These are phyloP conservation scores for Sebastes diaconus DNA, from an alignment of 2,797 vertebrate genomes.

Conservation along the genomic window DNA sequence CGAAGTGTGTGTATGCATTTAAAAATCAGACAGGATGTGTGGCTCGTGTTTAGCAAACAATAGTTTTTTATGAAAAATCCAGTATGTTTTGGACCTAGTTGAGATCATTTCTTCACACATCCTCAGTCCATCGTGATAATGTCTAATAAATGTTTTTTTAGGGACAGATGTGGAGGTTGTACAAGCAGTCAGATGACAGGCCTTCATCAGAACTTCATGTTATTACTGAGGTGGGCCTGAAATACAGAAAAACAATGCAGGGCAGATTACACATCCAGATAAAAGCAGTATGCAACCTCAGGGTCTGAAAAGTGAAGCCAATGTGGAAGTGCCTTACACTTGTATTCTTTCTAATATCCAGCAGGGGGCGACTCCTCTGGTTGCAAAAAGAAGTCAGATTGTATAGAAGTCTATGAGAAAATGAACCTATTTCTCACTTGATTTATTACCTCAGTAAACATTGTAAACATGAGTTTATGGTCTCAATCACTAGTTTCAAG, in stretches of 20 bases:
- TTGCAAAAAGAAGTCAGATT: not conserved
- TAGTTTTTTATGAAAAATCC: not conserved
- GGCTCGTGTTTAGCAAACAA: not conserved
- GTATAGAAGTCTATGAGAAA: no score
- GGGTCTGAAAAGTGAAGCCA: not conserved
- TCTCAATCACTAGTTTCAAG: no score
- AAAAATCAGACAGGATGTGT: not conserved
- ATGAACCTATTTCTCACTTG: accelerated
- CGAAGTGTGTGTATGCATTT: not conserved
- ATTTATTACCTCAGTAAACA: no score
- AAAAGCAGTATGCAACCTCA: not conserved
- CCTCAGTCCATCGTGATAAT: not conserved
- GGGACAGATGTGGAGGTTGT: not conserved
- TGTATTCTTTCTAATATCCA: not conserved
- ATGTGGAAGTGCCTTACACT: not conserved
- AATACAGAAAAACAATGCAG: conserved; percentile 31
- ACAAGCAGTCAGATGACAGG: not conserved
- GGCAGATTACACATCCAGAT: not conserved
- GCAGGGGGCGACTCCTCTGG: not conserved
- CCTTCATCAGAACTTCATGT: not conserved
- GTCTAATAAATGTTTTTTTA: not conserved
- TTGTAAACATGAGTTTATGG: no score
- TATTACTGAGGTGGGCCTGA: conserved; percentile 54
- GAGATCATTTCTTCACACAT: not conserved
- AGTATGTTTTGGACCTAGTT: not conserved